Base-by-base conservation (phyloP, 2,113 vertebrate genomes). In the Notechis scutatus region DNA sequence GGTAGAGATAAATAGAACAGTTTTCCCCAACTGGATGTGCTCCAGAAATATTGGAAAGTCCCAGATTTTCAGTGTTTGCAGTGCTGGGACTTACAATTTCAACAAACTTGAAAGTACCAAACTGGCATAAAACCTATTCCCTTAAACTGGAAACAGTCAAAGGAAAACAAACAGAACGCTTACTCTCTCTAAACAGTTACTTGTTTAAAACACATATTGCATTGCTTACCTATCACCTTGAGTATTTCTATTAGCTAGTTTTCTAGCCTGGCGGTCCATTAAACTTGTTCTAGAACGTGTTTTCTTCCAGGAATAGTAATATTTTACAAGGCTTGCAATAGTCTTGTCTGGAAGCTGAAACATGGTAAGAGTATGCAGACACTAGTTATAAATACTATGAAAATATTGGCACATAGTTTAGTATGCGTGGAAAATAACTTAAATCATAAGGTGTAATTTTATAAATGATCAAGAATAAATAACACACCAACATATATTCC, bases 241-340 rank as follows among this genome's bases (percentile, higher is more conserved):
- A 97, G 98, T 99, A 96, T 97, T 99, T 97, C 99, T 98, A 96
- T 95, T 99, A 81, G 99, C 99, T 95, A 99, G 96, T 96, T 99
- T 99, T 29, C 99, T 98, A 86, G 99, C 99, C 96, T 99, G 99
- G 3, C 99, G 98, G 96, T 99, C 99, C 99, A 99, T 99, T 95
- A 99, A 97, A 95, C 99, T 99, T 93, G 99, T 99, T 95, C 99
- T 98, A 95, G 99, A 99, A 23, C 99, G 98, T 0, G 99, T 99
- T 97, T 99, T 99, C 97, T 99, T 99, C 99, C 99, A 99, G 1
- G 99, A 99, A 96, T 99, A 99, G 97, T 99, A 99, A 91, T 99
- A 99, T 97, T 99, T 99, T 95, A 99, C 99, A 96, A 99, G 98
- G 93, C 99, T 99, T 97, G 99, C 99, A 97, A 99, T 99, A 95